phyloP scores from a whole-genome alignment of 53 echinoderm and acorn worm genomes.

The Pentamera pediparva region DNA sequence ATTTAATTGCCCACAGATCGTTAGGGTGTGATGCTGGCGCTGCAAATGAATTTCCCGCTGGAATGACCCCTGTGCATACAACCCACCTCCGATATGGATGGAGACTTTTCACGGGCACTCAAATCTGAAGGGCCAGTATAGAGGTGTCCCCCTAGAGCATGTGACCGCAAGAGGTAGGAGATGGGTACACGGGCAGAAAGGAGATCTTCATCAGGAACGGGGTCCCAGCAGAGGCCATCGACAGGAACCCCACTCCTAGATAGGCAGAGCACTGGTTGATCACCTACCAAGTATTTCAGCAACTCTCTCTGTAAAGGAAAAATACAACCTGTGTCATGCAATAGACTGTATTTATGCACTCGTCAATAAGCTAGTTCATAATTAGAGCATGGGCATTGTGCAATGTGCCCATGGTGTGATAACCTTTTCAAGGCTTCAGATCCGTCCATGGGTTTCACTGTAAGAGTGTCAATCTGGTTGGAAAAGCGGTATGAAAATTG shows the following conservation, averaged over 20 bases:
- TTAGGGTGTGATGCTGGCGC: no score
- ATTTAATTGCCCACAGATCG: no score
- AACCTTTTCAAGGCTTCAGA: no score
- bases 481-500: no score
- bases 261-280: slow-evolving; percentile 1
- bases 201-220: not conserved
- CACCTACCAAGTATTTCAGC: slow-evolving; percentile 23
- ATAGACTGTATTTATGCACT: no score
- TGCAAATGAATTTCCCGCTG: no score
- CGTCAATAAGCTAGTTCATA: no score
- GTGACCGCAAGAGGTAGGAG: not conserved
- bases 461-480: no score
- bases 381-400: no score
- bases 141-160: not conserved
- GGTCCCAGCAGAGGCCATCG: not conserved
- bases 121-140: not conserved
- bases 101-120: not conserved
- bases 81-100: slow-evolving; percentile 20
- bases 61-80: no score
- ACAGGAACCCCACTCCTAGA: not conserved
- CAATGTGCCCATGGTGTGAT: no score
- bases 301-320: slow-evolving; percentile 32
- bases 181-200: not conserved
- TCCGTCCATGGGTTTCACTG: no score
- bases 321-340: not conserved